Evolutionary conservation across 2,113 vertebrate genomes (phyloP), one percentile per base, ranked within the genome.

Genomic region (Australoheros scitulus): DNA sequence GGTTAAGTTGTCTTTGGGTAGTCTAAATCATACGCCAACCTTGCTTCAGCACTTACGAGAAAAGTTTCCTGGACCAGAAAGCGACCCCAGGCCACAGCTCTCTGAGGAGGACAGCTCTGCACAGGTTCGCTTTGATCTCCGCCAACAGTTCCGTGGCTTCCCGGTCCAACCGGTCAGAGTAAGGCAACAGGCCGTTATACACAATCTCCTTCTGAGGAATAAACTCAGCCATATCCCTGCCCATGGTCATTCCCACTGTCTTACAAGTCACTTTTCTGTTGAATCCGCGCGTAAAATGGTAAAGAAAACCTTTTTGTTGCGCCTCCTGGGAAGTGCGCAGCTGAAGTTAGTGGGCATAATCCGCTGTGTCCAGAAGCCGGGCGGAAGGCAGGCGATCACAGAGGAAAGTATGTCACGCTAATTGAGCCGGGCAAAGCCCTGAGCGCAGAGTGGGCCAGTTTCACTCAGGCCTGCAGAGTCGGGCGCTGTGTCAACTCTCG

Each of bases 1-100:
- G 47, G 26, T 52, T 32, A 72, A 52, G 24, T 34, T 72, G 52
- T 41, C 17, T 60, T 26, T 50, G 17, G 43, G 24, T 77, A 20
- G 36, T 8, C 75, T 47, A 77, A 47, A 61, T 61, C 47, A 72
- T 20, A 14, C 1, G 26, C 17, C 32, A 34, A 29, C 26, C 32
- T 50, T 56, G 20, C 26, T 63, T 6, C 26, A 57, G 1, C 29
- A 97, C 97, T 99, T 94, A 99, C 98, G 96, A 97, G 91, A 97
- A 97, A 80, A 99, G 98, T 90, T 98, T 98, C 93, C 96, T 94
- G 82, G 95, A 97, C 97, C 98, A 98, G 94, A 99, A 98, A 63
- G 98, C 95, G 70, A 97, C 96, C 29, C 98, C 98, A n/a, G 98
- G 98, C 97, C 98, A 99, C 77, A 99, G 96, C 94, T 99, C 98